Conservation (phyloP, 2,888 invertebrate genomes). For the Nesidiocoris tenuis region DNA sequence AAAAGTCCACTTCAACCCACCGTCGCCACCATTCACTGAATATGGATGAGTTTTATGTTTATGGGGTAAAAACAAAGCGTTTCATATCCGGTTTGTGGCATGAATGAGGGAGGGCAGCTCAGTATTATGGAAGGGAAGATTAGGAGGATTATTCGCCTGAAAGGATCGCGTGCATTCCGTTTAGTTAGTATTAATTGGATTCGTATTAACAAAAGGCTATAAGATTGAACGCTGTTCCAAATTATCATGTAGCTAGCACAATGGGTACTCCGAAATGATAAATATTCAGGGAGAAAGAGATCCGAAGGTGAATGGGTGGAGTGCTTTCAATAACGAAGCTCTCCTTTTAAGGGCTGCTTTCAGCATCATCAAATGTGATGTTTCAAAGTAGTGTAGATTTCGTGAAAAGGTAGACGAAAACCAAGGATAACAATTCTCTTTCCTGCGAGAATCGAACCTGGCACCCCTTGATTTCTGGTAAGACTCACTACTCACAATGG, state of each 20-base stretch:
- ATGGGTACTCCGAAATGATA: background rate
- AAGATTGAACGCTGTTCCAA: background rate
- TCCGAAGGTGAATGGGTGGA: no score
- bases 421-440: no score
- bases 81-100: background rate
- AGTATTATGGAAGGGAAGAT: background rate
- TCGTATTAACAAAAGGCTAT: background rate
- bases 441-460: no score
- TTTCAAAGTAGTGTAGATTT: no score
- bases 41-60: slow-evolving; percentile 35
- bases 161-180: background rate
- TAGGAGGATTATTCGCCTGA: background rate
- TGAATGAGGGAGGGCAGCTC: background rate
- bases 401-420: no score
- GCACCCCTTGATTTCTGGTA: no score
- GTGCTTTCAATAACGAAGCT: no score
- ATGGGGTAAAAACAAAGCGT: slow-evolving; percentile 11
- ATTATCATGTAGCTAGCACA: background rate
- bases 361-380: no score
- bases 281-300: no score
- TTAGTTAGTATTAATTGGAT: background rate
- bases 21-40: slow-evolving; percentile 3
- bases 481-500: no score
- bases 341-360: no score
- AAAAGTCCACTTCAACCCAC: background rate